Evolutionary conservation across 1,140 invertebrate species (phyloP).

Genomic region (Episyrphus balteatus): DNA sequence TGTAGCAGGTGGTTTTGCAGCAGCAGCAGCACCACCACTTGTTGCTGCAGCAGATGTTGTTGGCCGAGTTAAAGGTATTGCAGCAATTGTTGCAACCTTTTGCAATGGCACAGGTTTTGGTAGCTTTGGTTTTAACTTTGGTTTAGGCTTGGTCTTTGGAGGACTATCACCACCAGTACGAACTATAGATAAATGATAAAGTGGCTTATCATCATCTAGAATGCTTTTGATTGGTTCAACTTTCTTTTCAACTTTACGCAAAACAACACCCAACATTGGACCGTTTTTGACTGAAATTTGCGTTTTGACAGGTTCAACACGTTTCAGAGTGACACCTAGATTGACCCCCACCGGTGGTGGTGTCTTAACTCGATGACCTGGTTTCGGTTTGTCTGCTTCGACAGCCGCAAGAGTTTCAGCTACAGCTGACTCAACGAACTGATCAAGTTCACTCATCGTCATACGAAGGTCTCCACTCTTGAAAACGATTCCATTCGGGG

Average conservation of each 20-base stretch:
- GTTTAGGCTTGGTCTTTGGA: constrained; percentile 18
- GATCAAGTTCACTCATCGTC: too few relatives aligned
- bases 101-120: constrained; percentile 14
- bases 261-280: constrained; percentile 31
- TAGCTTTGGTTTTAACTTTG: constrained; percentile 18
- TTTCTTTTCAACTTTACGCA: constrained; percentile 32
- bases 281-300: constrained; percentile 25
- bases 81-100: constrained; percentile 8
- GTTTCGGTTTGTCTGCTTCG: constrained; percentile 21
- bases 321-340: constrained; percentile 25
- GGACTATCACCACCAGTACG: constrained; percentile 17
- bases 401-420: not conserved
- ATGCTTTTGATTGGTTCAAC: constrained; percentile 27
- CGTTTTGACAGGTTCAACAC: constrained; percentile 23
- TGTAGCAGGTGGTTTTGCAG: constrained; percentile 1
- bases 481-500: constrained; percentile 1
- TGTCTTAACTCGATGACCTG: constrained; percentile 30
- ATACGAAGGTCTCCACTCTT: not conserved
- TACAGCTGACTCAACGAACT: too few relatives aligned
- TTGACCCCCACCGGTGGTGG: constrained; percentile 30
- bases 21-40: constrained; percentile 7
- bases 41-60: constrained; percentile 11
- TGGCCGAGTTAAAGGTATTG: constrained; percentile 18
- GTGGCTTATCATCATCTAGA: constrained; percentile 30
- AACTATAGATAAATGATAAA: constrained; percentile 32